Evolutionary conservation across 1,140 invertebrate species (phyloP).

Genomic region (Macrostomum lignano): DNA sequence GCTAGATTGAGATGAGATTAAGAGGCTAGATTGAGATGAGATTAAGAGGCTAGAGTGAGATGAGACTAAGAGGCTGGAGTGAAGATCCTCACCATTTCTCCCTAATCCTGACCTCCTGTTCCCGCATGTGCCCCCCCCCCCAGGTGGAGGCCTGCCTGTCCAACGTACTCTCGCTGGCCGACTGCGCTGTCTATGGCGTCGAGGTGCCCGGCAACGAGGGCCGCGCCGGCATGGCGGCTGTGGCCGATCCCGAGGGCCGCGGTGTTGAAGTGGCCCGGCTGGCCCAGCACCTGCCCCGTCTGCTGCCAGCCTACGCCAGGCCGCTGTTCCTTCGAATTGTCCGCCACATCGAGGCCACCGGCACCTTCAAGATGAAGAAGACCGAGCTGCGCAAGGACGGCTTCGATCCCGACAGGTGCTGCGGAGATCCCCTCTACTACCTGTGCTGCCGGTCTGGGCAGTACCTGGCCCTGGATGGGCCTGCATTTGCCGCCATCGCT

Average conservation of each 20-base stretch:
- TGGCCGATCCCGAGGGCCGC: slow-evolving; percentile 36
- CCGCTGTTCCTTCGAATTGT: slow-evolving; percentile 59
- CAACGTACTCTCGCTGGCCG: slow-evolving; percentile 39
- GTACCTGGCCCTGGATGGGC: no score
- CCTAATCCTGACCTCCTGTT: no score
- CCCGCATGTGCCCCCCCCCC: no score
- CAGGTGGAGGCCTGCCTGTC: slow-evolving; percentile 64
- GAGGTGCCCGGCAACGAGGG: slow-evolving; percentile 48
- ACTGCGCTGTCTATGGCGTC: slow-evolving; percentile 49
- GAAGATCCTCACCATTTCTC: no score
- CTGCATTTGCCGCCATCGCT: no score
- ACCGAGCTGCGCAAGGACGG: slow-evolving; percentile 64
- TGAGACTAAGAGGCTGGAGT: no score
- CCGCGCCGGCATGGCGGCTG: slow-evolving; percentile 66
- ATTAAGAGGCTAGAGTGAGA: no score
- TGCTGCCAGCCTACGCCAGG: slow-evolving; percentile 52
- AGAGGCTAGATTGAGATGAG: no score
- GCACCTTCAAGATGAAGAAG: slow-evolving; percentile 76
- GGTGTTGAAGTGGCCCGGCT: slow-evolving; percentile 13
- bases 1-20: no score
- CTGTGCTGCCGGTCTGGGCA: no score
- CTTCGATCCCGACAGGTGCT: slow-evolving; percentile 43
- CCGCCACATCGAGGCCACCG: slow-evolving; percentile 52
- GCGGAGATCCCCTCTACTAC: no score
- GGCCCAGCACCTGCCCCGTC: slow-evolving; percentile 13